phyloP scores from a whole-genome alignment of 2,113 vertebrate genomes.

The Agapornis roseicollis region DNA sequence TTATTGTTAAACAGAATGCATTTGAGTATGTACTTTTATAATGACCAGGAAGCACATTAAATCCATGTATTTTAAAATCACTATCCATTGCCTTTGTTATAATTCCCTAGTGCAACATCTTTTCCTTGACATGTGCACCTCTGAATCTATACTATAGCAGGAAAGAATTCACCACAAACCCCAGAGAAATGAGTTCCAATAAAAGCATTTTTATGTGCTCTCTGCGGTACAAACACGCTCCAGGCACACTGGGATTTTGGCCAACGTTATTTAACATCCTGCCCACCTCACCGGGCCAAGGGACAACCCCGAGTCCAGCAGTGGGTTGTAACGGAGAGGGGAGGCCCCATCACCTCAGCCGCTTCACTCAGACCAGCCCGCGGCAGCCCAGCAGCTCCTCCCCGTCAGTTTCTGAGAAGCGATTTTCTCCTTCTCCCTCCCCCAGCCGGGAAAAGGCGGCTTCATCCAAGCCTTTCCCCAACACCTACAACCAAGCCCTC shows the following conservation, averaged over 20 bases:
- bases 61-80: background rate
- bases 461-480: too few relatives aligned
- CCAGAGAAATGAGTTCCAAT: background rate
- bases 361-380: background rate
- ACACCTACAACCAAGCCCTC: fast-evolving
- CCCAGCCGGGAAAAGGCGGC: fast-evolving
- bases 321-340: fast-evolving
- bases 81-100: background rate
- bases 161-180: background rate
- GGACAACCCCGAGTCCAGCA: background rate
- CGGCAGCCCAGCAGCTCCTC: background rate
- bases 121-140: background rate
- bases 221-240: background rate
- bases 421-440: background rate
- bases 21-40: background rate
- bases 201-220: background rate
- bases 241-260: background rate
- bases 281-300: background rate
- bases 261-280: background rate
- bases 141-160: background rate
- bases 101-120: too few relatives aligned
- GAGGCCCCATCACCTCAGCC: background rate
- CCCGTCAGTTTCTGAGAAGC: fast-evolving
- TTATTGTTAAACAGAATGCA: background rate
- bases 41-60: background rate